Base-by-base conservation (phyloP, 2,113 vertebrate genomes). In the Psittacus erithacus region DNA sequence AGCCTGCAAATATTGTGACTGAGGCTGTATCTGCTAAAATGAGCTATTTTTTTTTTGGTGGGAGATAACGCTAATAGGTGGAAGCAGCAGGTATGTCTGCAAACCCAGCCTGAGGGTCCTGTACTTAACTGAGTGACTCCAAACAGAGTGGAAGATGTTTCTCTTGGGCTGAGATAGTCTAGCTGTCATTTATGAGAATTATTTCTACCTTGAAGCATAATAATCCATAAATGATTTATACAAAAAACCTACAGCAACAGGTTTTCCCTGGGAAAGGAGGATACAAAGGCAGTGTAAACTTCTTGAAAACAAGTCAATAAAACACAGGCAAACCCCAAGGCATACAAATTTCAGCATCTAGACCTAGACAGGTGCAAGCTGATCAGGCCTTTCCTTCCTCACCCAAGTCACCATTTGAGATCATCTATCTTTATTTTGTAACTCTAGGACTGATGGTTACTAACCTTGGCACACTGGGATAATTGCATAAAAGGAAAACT, bases 111-210 rank as follows among this genome's bases (percentile, higher is more conserved):
- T n/a, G 29, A 68, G 60, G 24, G 52, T 88, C 44, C 57, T 87
- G 57, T 1, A 3, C 38, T 79, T 71, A 88, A 81, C 24, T 39
- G 43, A 70, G 29, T 0, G 0, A 53, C 55, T 92, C 33, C 43
- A 70, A 70, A 50, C 9, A 23, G 55, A 90, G 68, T 31, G 35
- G 82, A 93, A 86, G 82, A 7, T 55, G 35, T 19, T 8, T 76
- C 2, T 71, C 47, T 80, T 38, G n/a, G 17, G 46, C 39, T 81
- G 12, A 73, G 46, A 23, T 18, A 53, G 19, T 53, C 31, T 78
- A 39, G n/a, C 24, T 90, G 43, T 39, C 43, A 78, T 39, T 86
- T 85, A 25, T 20, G 81, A 77, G 41, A 80, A 59, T 53, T 59
- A 80, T 80, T 88, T 35, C 22, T 63, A 22, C 64, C 27, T 81